Percentiles rank a stretch among this genome's conserved stretches.
Conservation (phyloP, 2,113 vertebrate species). For the Tragelaphus imberbis region DNA sequence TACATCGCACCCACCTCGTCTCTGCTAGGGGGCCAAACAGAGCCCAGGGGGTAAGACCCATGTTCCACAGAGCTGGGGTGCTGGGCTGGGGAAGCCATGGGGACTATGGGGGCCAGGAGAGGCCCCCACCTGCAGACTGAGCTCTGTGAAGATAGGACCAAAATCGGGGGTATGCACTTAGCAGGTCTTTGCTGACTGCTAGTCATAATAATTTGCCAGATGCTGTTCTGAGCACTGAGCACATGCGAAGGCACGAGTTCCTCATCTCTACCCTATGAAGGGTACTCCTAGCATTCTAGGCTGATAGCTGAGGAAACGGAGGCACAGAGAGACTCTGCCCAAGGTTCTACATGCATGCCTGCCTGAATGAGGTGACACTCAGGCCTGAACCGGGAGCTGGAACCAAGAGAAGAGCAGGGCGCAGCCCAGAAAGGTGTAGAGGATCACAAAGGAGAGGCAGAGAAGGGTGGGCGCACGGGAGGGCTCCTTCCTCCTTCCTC, state of each 20-base stretch:
- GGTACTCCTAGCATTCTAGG: not conserved
- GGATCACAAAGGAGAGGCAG: not conserved
- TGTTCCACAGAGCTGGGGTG: not conserved
- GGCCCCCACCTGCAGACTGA: not conserved
- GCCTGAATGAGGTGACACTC: not conserved
- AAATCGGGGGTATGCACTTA: not conserved
- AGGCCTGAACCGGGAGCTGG: no score
- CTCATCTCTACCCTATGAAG: not conserved
- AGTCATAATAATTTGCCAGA: rapidly evolving
- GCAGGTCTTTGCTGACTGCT: not conserved
- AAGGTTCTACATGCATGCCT: no score
- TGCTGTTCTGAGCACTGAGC: not conserved
- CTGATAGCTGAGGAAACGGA: not conserved
- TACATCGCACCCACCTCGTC: not conserved
- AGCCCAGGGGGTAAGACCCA: not conserved
- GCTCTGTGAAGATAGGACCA: not conserved
- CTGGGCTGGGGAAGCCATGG: not conserved
- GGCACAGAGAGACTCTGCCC: not conserved
- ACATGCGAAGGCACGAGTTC: not conserved
- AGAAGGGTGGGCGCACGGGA: no score
- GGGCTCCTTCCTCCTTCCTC: not conserved
- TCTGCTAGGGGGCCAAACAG: not conserved
- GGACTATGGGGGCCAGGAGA: not conserved
- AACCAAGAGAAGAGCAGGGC: not conserved
- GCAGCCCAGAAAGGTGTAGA: no score